Base-by-base conservation (phyloP, 2,797 vertebrate species). In the Gobionotothen gibberifrons region DNA sequence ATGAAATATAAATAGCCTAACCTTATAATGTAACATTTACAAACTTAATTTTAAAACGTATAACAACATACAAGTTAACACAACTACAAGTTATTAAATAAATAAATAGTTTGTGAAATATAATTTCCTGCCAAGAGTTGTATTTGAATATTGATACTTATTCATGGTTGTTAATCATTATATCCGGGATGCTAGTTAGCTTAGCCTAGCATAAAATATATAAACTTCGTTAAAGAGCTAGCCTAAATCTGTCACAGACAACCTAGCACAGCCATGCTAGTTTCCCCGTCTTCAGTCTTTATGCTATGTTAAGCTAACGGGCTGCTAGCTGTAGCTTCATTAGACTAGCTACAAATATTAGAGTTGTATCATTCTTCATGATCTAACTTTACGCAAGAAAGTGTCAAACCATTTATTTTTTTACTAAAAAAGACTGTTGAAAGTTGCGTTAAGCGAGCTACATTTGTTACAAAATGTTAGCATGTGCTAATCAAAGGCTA, bases 211-310 rank as follows among this genome's bases (percentile, higher is more conserved):
- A 32, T 57, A 2, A 48, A 6, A 17, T 32, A 3, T 52, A 5
- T 10, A 58, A 52, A 48, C 3, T 4, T 0, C 29, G 9, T 6
- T 16, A 39, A 56, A 48, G 8, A 62, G 6, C 1, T 39, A 3
- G 3, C 17, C 4, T 8, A 15, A 15, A 13, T 51, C 0, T 44
- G 16, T 44, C 1, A 0, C 0, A 32, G 17, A 29, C 11, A 0
- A 0, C 5, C 1, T 5, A 0, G 10, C 15, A 63, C 26, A 54
- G 14, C 44, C 42, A 61, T 14, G 26, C 26, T n/a, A 8, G 14
- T 55, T 39, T 21, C 12, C 13, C 43, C 3, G 3, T 68, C 48
- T 56, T 0, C 8, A 22, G 15, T 62, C 21, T 55, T 36, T 6
- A 42, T 53, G 64, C 21, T n/a, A 22, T 46, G 47, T 21, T 3